These are phyloP conservation scores for Hyla sarda DNA, from an alignment of 2,113 vertebrate species.

Conservation along the genomic window DNA sequence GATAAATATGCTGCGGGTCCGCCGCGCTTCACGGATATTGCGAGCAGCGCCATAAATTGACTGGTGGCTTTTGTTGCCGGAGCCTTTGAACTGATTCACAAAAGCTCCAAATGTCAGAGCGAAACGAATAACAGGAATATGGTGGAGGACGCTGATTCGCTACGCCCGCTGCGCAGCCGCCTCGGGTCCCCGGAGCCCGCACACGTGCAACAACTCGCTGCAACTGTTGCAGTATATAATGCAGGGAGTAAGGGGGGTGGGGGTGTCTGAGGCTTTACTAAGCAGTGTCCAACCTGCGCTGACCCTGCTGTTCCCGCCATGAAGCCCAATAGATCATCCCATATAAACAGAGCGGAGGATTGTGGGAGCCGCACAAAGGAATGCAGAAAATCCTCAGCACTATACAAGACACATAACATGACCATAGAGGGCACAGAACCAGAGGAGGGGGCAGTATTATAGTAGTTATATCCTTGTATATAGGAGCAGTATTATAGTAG, in stretches of 20 bases:
- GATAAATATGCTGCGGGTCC: neutral
- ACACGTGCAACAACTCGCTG: neutral
- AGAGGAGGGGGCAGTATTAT: neutral
- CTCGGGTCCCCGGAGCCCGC: no score
- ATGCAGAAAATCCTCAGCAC: conserved; percentile 10
- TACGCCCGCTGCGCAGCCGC: no score
- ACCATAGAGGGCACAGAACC: neutral
- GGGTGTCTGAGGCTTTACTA: neutral
- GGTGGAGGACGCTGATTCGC: no score
- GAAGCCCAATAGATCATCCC: conserved; percentile 17
- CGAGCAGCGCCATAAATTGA: neutral
- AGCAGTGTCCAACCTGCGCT: no score
- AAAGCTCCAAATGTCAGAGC: neutral
- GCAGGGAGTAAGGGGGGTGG: no score
- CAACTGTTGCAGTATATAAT: neutral
- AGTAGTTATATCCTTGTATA: no score
- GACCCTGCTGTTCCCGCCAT: neutral
- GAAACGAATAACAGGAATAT: no score
- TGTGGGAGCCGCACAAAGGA: conserved; percentile 16
- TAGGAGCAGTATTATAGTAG: conserved; percentile 8
- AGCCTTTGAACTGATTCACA: conserved; percentile 28
- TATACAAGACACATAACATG: neutral
- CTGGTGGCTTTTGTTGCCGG: neutral
- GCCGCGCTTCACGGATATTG: neutral
- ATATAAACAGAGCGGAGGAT: conserved; percentile 1